Base-by-base conservation (phyloP, 2,113 vertebrate species). In the Oncorhynchus nerka region DNA sequence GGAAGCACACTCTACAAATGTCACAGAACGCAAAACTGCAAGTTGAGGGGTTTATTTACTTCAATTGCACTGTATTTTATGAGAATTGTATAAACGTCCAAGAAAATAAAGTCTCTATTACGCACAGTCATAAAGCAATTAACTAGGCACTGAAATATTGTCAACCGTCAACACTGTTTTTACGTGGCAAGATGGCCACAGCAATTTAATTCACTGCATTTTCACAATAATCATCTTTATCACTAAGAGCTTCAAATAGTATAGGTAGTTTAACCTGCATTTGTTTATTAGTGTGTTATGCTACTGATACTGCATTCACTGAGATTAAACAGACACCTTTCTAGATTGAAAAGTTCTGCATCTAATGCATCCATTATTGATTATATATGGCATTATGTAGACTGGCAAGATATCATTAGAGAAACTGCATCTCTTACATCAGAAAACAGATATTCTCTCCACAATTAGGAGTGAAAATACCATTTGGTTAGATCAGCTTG, bases 21-120 rank as follows among this genome's bases (percentile, higher is more conserved):
- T 39, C 71, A 30, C 28, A 11, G 28, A 24, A 13, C 8, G 55
- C 19, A 68, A 1, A 22, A 16, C 68, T 64, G 66, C 61, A 79
- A 83, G 73, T 69, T 39, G 15, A 75, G 70, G n/a, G 32, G 34
- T 73, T 71, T 34, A 83, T 83, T 83, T 45, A 45, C 39, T 45
- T 73, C 1, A 9, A 15, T 69, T 66, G 19, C 2, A 70, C n/a
- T 20, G 11, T 66, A 68, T 55, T 65, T 28, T 57, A 22, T 74
- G 45, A 61, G 55, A 59, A 70, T 70, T 30, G 45, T 34, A 68
- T n/a, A 39, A 68, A 62, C 3, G 39, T 45, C 39, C 39, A 11
- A 59, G 22, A 30, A 72, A 67, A 71, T 12, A 65, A 78, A 22
- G 3, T 1, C 57, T 78, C 13, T 71, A 20, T 55, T 26, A 66